Evolutionary conservation across 2,888 invertebrate genomes (phyloP).

Genomic region (Neoscelio sp.): DNA sequence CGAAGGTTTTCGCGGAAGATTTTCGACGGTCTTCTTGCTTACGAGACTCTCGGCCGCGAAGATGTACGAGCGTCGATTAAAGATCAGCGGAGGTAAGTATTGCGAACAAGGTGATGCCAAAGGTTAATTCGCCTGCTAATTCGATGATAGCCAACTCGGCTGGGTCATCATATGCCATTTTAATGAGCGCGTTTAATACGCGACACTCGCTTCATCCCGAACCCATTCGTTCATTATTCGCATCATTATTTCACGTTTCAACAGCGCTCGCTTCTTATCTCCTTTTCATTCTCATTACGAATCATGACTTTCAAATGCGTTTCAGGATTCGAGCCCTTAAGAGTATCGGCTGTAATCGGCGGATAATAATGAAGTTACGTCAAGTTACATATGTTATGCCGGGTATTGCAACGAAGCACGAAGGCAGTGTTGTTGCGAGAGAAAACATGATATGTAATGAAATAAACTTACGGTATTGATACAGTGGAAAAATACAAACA

Average conservation of each 20-base stretch:
- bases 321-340: not conserved
- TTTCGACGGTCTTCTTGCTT: conserved; percentile 44
- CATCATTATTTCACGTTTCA: conserved; percentile 50
- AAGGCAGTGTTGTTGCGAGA: too few species aligned
- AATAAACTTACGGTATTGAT: too few species aligned
- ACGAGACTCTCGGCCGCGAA: conserved; percentile 24
- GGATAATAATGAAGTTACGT: conserved; percentile 10
- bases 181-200: conserved; percentile 56
- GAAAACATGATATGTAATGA: too few species aligned
- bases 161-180: conserved; percentile 56
- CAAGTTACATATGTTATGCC: not conserved
- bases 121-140: conserved; percentile 63
- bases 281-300: conserved; percentile 29
- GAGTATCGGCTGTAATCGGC: not conserved
- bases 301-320: conserved; percentile 29
- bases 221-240: conserved; percentile 44
- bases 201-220: conserved; percentile 42
- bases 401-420: too few species aligned
- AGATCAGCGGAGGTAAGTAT: conserved; percentile 57
- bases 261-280: conserved; percentile 34
- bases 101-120: conserved; percentile 60
- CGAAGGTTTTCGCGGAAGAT: conserved; percentile 48
- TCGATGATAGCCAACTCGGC: conserved; percentile 53
- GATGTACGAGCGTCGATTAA: conserved; percentile 69
- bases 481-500: too few species aligned